Evolutionary conservation across 1,140 invertebrate genomes (phyloP).

Genomic region (Formica selysi): DNA sequence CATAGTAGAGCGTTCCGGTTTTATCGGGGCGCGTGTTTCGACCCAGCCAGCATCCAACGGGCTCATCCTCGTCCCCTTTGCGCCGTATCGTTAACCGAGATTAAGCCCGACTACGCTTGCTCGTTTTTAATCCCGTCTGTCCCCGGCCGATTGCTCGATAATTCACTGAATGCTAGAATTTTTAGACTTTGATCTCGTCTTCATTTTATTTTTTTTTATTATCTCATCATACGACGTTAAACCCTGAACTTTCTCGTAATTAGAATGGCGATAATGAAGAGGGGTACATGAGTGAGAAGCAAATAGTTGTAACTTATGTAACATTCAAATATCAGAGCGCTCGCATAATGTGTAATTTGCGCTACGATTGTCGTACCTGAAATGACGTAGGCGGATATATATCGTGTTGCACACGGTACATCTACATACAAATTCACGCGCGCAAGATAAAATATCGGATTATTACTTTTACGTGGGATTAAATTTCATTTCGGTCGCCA

Average conservation of each 20-base stretch:
- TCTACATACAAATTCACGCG: conserved; percentile 35
- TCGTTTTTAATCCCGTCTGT: conserved; percentile 17
- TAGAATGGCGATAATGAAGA: neutral
- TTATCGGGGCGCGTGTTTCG: neutral
- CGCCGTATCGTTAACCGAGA: conserved; percentile 27
- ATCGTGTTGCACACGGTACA: conserved; percentile 32
- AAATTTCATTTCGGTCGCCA: conserved; percentile 57
- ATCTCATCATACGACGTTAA: neutral
- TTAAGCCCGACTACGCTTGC: neutral
- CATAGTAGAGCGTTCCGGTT: conserved; percentile 57
- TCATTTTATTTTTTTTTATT: neutral
- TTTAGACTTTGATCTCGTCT: neutral
- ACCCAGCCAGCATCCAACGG: neutral
- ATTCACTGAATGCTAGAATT: conserved; percentile 21
- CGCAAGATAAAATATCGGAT: conserved; percentile 63
- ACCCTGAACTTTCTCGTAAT: neutral
- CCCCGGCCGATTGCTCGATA: neutral
- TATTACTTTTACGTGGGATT: conserved; percentile 63
- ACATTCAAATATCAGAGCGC: neutral
- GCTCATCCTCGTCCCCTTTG: neutral
- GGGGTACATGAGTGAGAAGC: neutral
- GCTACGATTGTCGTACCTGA: conserved; percentile 11
- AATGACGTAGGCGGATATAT: neutral
- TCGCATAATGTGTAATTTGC: conserved; percentile 16
- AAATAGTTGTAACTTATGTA: neutral